Evolutionary conservation across 2,797 vertebrate species (phyloP).

Genomic region (Cyclura pinguis): DNA sequence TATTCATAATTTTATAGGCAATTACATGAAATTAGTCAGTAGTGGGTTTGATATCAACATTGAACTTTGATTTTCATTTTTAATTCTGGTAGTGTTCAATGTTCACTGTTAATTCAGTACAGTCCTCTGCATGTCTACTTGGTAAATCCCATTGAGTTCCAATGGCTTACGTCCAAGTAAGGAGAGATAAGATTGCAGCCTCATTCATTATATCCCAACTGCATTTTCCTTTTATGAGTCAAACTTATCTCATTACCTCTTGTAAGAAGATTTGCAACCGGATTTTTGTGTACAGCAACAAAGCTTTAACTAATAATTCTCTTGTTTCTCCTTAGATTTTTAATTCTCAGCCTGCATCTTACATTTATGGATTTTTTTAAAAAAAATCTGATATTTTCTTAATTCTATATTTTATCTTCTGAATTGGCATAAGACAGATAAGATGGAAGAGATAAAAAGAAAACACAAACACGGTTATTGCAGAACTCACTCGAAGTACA

Average conservation of each 20-base stretch:
- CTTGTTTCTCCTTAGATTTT: not conserved
- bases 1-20: not conserved
- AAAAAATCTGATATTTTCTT: not conserved
- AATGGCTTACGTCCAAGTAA: not conserved
- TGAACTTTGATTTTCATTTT: not conserved
- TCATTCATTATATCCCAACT: not conserved
- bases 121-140: not conserved
- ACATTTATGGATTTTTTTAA: not conserved
- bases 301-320: not conserved
- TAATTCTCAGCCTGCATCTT: not conserved
- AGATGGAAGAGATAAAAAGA: not conserved
- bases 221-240: not conserved
- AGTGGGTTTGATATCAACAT: not conserved
- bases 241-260: constrained; percentile 3
- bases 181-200: not conserved
- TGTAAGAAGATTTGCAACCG: constrained; percentile 13
- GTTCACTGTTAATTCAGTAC: not conserved
- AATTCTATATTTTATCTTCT: not conserved
- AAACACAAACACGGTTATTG: constrained; percentile 9
- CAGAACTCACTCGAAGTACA: constrained; percentile 39
- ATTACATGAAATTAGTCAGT: not conserved
- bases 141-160: not conserved
- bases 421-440: not conserved
- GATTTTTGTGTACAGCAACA: not conserved
- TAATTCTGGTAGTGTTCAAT: not conserved